Evolutionary conservation across 2,113 vertebrate genomes (phyloP).

Genomic region (Alligator sinensis): DNA sequence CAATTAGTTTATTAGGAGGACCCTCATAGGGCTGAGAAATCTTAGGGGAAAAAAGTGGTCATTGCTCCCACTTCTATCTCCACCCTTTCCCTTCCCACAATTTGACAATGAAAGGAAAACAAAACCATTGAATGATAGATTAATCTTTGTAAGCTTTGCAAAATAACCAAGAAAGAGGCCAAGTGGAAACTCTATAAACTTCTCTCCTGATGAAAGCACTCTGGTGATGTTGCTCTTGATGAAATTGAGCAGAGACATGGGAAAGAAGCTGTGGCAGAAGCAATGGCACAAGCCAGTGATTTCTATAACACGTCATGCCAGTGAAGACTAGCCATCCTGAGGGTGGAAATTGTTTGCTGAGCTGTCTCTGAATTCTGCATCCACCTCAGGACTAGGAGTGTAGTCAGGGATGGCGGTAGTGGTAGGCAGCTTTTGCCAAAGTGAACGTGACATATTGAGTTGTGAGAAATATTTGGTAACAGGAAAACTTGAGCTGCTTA

Average conservation of each 20-base stretch:
- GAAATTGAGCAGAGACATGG: not conserved
- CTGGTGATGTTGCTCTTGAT: not conserved
- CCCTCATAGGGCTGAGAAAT: not conserved
- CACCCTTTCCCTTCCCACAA: conserved; percentile 31
- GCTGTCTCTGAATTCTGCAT: not conserved
- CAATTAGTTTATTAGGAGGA: conserved; percentile 34
- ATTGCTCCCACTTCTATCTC: conserved; percentile 4
- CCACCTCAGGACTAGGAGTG: too few species aligned
- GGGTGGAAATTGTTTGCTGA: not conserved
- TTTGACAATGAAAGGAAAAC: conserved; percentile 4
- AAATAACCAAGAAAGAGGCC: not conserved
- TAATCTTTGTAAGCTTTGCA: conserved; percentile 18
- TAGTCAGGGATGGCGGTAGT: not conserved
- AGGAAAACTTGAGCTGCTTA: not conserved
- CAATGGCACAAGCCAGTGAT: rapidly evolving
- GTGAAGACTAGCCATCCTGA: not conserved
- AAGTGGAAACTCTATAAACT: conserved; percentile 34
- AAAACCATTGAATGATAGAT: conserved; percentile 18
- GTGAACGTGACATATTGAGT: not conserved
- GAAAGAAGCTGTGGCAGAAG: rapidly evolving
- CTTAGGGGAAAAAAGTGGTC: conserved; percentile 28
- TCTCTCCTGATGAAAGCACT: not conserved
- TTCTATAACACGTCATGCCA: not conserved
- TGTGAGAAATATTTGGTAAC: not conserved
- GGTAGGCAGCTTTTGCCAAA: not conserved